These are phyloP conservation scores for Mormyrus proboscirostris DNA, from an alignment of 2,797 vertebrate species.

Conservation along the genomic window DNA sequence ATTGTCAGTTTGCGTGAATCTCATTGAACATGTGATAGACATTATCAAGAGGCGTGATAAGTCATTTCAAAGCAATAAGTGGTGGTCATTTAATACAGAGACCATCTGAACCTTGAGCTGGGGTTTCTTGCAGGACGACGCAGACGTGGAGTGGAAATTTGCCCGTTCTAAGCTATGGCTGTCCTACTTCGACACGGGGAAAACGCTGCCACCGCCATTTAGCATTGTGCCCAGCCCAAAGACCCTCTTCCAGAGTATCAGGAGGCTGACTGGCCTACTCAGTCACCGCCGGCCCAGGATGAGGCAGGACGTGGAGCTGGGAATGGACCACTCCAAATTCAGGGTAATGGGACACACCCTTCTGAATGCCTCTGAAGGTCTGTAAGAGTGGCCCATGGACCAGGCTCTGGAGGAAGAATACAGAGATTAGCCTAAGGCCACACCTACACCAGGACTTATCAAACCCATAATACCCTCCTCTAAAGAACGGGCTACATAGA, in stretches of 20 bases:
- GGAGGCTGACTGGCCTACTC: conserved; percentile 62
- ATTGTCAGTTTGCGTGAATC: not conserved
- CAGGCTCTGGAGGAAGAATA: not conserved
- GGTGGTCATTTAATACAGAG: not conserved
- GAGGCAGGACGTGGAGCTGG: conserved; percentile 73
- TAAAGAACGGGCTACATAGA: not conserved
- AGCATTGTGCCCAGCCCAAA: conserved; percentile 80
- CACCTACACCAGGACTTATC: not conserved
- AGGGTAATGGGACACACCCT: conserved; percentile 55
- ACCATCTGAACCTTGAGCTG: not conserved
- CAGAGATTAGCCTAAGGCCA: not conserved
- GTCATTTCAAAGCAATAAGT: not conserved
- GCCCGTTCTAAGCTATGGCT: conserved; percentile 82
- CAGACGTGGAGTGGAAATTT: conserved; percentile 84
- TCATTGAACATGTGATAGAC: not conserved
- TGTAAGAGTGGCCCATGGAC: not conserved
- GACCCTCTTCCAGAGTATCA: conserved; percentile 65
- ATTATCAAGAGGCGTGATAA: not conserved
- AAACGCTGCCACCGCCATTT: conserved; percentile 78
- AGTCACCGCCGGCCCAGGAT: conserved; percentile 64
- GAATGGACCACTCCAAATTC: conserved; percentile 74
- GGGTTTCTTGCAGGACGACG: conserved; percentile 62
- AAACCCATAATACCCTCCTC: not conserved
- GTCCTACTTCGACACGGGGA: conserved; percentile 80
- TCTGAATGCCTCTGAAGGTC: not conserved